A percentile compares a stretch with the other conserved stretches of the same genome.
phyloP scores from a whole-genome alignment of 92 coral and sea anemone genomes.

The Hydrozoanthus gracilis region DNA sequence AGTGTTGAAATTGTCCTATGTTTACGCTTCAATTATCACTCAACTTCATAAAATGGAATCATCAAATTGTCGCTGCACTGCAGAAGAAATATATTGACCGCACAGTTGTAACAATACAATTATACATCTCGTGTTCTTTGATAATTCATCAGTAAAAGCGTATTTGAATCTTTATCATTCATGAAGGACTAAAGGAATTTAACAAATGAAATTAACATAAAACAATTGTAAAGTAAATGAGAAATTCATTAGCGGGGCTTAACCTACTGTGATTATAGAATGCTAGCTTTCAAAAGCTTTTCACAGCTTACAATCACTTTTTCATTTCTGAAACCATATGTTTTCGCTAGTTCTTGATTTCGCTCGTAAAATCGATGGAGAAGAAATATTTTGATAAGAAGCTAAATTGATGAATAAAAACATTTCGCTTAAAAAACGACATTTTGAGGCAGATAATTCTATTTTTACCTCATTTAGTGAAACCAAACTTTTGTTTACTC shows the following conservation, averaged over 20 bases:
- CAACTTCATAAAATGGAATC: not conserved
- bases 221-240: conserved; percentile 24
- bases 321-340: not conserved
- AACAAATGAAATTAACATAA: conserved; percentile 38
- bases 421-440: not conserved
- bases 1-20: conserved; percentile 30
- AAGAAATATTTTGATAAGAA: not conserved
- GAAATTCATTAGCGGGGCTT: conserved; percentile 27
- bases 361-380: not conserved
- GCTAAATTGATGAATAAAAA: not conserved
- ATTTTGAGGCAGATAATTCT: not conserved
- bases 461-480: not conserved
- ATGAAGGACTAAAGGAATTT: not conserved
- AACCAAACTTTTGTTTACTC: not conserved
- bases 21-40: conserved; percentile 17
- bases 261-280: conserved; percentile 27
- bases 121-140: conserved; percentile 3
- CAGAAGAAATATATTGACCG: not conserved
- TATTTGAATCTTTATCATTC: not conserved
- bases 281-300: not conserved
- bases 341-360: not conserved
- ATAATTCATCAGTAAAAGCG: not conserved
- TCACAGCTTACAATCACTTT: conserved; percentile 11
- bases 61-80: not conserved
- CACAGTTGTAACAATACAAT: no score